These are phyloP conservation scores for Eonycteris spelaea DNA, from an alignment of 2,113 vertebrate species.

Conservation along the genomic window DNA sequence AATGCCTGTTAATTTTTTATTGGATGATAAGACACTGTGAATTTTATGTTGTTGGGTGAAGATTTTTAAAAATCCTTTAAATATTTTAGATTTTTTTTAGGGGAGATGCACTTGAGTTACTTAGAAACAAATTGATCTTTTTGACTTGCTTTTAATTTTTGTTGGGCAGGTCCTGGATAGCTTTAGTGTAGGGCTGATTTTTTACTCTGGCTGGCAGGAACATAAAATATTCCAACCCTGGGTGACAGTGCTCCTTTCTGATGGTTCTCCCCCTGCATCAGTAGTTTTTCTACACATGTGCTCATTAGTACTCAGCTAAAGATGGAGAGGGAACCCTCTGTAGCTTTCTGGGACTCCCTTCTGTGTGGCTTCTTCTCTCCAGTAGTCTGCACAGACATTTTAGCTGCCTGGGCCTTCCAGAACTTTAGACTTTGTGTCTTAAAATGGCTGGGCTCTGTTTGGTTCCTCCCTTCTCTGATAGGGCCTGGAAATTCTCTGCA, in stretches of 20 bases:
- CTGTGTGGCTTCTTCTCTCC: not conserved
- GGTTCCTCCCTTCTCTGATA: not conserved
- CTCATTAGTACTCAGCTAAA: not conserved
- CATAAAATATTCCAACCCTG: not conserved
- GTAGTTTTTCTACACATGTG: not conserved
- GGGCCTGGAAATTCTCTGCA: not conserved
- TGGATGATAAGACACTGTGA: not conserved
- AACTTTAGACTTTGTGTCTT: not conserved
- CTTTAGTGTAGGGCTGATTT: not conserved
- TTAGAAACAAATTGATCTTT: conserved; percentile 1
- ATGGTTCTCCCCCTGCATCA: not conserved
- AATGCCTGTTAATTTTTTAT: not conserved
- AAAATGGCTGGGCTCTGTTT: not conserved
- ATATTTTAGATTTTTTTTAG: not conserved
- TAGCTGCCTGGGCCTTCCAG: not conserved
- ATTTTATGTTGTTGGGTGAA: not conserved
- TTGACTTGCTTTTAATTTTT: not conserved
- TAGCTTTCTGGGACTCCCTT: not conserved
- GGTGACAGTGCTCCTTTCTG: not conserved
- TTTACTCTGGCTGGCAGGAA: not conserved
- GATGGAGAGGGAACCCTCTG: not conserved
- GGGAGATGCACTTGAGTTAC: not conserved
- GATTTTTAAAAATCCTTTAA: not conserved
- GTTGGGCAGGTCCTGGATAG: not conserved
- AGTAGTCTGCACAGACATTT: not conserved